Conservation (phyloP, 2,888 invertebrate genomes). For the Pseudanteris insignis region DNA sequence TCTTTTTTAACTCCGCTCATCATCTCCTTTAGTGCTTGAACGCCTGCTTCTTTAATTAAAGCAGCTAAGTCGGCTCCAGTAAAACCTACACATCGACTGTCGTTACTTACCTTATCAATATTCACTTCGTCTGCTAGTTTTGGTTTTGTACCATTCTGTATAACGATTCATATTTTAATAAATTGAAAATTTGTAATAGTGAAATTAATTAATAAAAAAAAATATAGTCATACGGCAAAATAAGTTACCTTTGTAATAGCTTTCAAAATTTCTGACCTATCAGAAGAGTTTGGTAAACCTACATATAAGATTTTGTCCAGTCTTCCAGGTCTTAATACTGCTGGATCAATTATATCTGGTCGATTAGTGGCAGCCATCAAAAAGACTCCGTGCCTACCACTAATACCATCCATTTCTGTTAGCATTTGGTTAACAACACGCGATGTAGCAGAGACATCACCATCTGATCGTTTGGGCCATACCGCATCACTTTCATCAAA, state of each 20-base stretch:
- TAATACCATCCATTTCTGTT: slow-evolving; percentile 98
- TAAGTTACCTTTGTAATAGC: slow-evolving; percentile 91
- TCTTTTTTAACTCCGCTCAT: slow-evolving; percentile 70
- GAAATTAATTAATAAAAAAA: too few species aligned
- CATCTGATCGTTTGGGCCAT: slow-evolving; percentile 87
- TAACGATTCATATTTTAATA: slow-evolving; percentile 44
- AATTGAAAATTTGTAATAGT: background rate
- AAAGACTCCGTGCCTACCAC: slow-evolving; percentile 90
- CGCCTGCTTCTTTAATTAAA: slow-evolving; percentile 86
- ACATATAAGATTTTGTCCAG: slow-evolving; percentile 91
- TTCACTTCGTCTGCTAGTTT: slow-evolving; percentile 79
- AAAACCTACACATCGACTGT: slow-evolving; percentile 78
- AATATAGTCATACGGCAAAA: too few species aligned
- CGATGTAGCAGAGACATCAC: slow-evolving; percentile 77
- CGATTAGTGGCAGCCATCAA: slow-evolving; percentile 96
- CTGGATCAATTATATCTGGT: slow-evolving; percentile 96
- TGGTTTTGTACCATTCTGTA: slow-evolving; percentile 82
- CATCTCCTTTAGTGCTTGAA: slow-evolving; percentile 80
- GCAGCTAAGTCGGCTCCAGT: slow-evolving; percentile 95
- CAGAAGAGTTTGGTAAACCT: slow-evolving; percentile 82
- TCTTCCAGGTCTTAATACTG: slow-evolving; percentile 89
- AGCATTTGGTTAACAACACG: slow-evolving; percentile 96
- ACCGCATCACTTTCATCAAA: slow-evolving; percentile 98
- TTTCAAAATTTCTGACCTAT: slow-evolving; percentile 86
- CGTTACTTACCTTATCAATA: slow-evolving; percentile 75